phyloP scores from a whole-genome alignment of 2,888 invertebrate genomes.

The Meganola albula region DNA sequence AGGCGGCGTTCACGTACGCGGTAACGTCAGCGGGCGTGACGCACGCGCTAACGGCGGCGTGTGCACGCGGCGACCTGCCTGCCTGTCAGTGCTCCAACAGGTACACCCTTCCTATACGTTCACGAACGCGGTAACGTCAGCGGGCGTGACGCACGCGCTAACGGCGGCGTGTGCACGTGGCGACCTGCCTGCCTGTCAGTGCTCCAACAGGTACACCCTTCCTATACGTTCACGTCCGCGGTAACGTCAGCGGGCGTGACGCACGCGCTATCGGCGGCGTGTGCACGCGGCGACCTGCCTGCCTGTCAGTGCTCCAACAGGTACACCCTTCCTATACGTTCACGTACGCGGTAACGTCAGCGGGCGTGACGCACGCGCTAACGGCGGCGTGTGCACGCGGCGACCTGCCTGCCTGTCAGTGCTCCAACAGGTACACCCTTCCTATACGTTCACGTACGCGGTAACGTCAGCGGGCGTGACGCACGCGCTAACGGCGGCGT shows the following conservation, averaged over 20 bases:
- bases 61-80: conserved; percentile 92
- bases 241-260: conserved; percentile 95
- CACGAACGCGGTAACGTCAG: conserved; percentile 94
- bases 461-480: conserved; percentile 95
- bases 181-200: conserved; percentile 90
- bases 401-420: conserved; percentile 90
- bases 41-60: conserved; percentile 93
- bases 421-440: conserved; percentile 67
- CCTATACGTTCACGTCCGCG: conserved; percentile 95
- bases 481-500: conserved; percentile 93
- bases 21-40: conserved; percentile 95
- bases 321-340: conserved; percentile 79
- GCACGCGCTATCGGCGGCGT: conserved; percentile 93
- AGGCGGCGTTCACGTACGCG: conserved; percentile 96
- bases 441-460: too few species aligned
- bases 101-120: conserved; percentile 80
- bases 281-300: conserved; percentile 92
- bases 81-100: conserved; percentile 85
- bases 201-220: conserved; percentile 67
- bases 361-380: conserved; percentile 94
- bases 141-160: conserved; percentile 94
- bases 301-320: conserved; percentile 85
- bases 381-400: conserved; percentile 95
- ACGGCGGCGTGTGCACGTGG: conserved; percentile 95
- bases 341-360: conserved; percentile 94